A percentile compares a stretch with the other conserved stretches of the same genome.
Evolutionary conservation across 2,888 invertebrate species (phyloP).

Genomic region (Boloria selene): DNA sequence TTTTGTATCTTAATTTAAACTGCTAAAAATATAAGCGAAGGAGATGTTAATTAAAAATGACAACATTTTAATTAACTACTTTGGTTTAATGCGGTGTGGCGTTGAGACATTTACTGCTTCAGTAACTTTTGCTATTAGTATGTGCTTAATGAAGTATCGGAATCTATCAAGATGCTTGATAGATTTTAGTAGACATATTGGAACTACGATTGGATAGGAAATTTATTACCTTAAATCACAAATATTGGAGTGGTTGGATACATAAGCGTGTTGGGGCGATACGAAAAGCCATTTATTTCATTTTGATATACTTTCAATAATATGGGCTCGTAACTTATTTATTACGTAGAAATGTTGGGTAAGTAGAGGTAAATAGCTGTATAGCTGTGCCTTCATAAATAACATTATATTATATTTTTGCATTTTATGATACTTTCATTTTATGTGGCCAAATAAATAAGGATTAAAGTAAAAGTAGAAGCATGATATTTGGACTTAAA

Average conservation of each 20-base stretch:
- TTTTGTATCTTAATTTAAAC: not conserved
- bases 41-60: conserved; percentile 24
- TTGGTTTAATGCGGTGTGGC: conserved; percentile 26
- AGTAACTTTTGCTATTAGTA: conserved; percentile 35
- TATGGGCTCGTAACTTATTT: too few relatives aligned
- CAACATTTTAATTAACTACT: conserved; percentile 26
- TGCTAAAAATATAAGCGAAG: not conserved
- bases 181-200: conserved; percentile 34
- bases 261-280: not conserved
- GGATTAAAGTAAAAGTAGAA: too few relatives aligned
- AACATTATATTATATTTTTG: too few relatives aligned
- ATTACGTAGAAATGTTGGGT: conserved; percentile 17
- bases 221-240: conserved; percentile 18
- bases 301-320: too few relatives aligned
- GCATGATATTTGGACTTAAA: too few relatives aligned
- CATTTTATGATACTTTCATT: too few relatives aligned
- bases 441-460: too few relatives aligned
- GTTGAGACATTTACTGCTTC: conserved; percentile 35
- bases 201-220: conserved; percentile 26
- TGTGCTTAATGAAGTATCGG: conserved; percentile 37
- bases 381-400: too few relatives aligned
- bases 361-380: conserved; percentile 26
- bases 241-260: not conserved
- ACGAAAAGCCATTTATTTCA: too few relatives aligned
- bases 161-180: conserved; percentile 40